These are phyloP conservation scores for Willowsia nigromaculata DNA, from an alignment of 2,888 invertebrate genomes.

Conservation along the genomic window DNA sequence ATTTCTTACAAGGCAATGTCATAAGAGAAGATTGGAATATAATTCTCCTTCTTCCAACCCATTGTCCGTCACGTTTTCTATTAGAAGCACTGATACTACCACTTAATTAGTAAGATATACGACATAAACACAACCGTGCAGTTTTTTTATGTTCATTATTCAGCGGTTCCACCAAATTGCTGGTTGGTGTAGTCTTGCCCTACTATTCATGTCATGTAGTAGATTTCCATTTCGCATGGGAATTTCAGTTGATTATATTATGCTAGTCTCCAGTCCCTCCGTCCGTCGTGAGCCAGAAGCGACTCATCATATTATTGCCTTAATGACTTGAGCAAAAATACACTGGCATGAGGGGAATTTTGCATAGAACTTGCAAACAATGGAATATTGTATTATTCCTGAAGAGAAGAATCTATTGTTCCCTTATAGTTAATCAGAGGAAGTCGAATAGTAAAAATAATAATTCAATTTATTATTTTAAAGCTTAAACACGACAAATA, in stretches of 20 bases:
- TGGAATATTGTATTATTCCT: too few relatives aligned
- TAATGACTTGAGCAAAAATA: neutral
- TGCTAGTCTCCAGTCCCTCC: neutral
- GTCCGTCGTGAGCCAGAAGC: neutral
- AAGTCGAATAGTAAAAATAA: too few relatives aligned
- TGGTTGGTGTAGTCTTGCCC: neutral
- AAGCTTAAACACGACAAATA: too few relatives aligned
- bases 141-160: neutral
- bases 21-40: neutral
- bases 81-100: conserved; percentile 5
- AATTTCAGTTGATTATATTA: neutral
- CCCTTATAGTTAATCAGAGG: too few relatives aligned
- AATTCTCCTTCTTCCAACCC: neutral
- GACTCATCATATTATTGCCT: neutral
- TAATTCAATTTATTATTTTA: too few relatives aligned
- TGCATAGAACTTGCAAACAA: too few relatives aligned
- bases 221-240: neutral
- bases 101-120: conserved; percentile 17
- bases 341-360: too few relatives aligned
- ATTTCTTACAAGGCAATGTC: neutral
- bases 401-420: too few relatives aligned
- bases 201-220: neutral
- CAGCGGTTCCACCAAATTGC: neutral
- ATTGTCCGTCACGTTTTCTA: conserved; percentile 29
- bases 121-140: neutral